Evolutionary conservation across 2,113 vertebrate species (phyloP), one percentile per base, ranked within the genome.

Genomic region (Erinaceus europaeus): DNA sequence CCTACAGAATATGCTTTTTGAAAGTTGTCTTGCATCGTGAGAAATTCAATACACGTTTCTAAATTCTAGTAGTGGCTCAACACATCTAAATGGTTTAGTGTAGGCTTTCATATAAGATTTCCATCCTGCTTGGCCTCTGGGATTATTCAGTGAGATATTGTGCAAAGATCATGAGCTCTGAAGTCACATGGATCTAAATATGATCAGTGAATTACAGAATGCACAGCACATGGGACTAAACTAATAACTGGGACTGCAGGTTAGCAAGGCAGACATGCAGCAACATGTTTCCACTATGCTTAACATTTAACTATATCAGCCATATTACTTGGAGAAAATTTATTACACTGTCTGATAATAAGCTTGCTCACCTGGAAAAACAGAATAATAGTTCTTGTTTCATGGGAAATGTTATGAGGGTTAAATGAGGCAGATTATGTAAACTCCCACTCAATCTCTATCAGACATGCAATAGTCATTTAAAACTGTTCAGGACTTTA

Each of bases 401-500:
- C 68, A 59, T 38, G 20, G 59, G 32, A 36, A 90, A 84, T 62
- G 44, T 32, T 53, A 82, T 48, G 29, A 79, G 57, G 36, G 85
- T 55, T 90, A 79, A 90, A 93, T 86, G 57, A 88, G 32, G 62
- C 44, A 76, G 90, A 72, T 69, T 80, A 42, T 81, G 27, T 80
- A 72, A 90, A 84, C 46, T 88, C 67, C 57, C 38, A 68, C 53
- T 85, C 59, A 71, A 74, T 75, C 42, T 88, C 21, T 68, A 76
- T 59, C 32, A 9, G 36, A 69, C 50, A 46, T 17, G 2, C 18
- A 65, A 55, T 9, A 84, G 62, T 88, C 61, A 84, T 52, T 74
- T 21, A 29, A 38, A 71, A 88, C 82, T 15, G 23, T 20, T 25
- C 68, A 52, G 36, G 18, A 14, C 57, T 44, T 57, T 4, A 48